Evolutionary conservation across 2,888 invertebrate genomes (phyloP).

Genomic region (Eupithecia vulgata): DNA sequence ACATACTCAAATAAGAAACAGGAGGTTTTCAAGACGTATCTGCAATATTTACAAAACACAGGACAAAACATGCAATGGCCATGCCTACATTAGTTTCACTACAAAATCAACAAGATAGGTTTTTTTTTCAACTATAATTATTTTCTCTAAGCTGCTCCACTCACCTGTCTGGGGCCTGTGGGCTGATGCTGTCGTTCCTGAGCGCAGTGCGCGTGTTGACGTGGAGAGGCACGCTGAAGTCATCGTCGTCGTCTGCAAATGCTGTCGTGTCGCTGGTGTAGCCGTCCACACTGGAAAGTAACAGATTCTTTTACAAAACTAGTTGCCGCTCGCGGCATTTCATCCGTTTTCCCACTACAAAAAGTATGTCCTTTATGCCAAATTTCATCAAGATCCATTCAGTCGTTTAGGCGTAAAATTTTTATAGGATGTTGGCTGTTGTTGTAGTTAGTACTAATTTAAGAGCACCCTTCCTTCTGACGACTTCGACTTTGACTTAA

Average conservation of each 20-base stretch:
- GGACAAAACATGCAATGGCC: too few species aligned
- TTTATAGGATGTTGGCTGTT: not conserved
- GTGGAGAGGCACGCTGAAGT: conserved; percentile 88
- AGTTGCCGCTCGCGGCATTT: too few species aligned
- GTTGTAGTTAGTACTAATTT: not conserved
- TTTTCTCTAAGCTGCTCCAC: not conserved
- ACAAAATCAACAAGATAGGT: too few species aligned
- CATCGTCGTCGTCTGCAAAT: conserved; percentile 90
- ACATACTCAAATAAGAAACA: too few species aligned
- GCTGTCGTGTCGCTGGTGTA: conserved; percentile 92
- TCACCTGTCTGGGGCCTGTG: conserved; percentile 79
- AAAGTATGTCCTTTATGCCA: too few species aligned
- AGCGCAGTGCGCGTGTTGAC: conserved; percentile 84
- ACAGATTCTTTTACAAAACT: not conserved
- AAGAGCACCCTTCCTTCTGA: not conserved
- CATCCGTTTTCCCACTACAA: too few species aligned
- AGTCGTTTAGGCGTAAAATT: too few species aligned
- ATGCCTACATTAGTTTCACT: too few species aligned
- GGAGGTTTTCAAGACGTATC: too few species aligned
- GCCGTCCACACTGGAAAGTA: conserved; percentile 85
- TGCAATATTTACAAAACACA: too few species aligned
- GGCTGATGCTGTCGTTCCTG: conserved; percentile 74
- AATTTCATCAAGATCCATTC: too few species aligned
- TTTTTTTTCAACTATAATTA: not conserved
- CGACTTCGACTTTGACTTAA: not conserved